Percentiles rank a stretch among this genome's conserved stretches.
Conservation (phyloP, 30 jellyfish, hydroid and myxozoan genomes). For the Catostylus mosaicus region DNA sequence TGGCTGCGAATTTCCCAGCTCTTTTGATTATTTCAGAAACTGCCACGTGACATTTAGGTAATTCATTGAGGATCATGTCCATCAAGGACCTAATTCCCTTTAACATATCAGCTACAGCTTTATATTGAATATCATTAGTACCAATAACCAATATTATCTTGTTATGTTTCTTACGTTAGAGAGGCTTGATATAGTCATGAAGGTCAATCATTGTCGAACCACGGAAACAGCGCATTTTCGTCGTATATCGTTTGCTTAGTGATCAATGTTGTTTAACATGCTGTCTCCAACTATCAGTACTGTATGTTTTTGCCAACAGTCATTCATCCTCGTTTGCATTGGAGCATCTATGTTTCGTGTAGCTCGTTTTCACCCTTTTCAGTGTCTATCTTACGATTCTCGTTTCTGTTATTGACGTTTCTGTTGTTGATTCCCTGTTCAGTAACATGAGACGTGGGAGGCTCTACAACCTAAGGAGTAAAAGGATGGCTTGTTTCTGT, state of each 20-base stretch:
- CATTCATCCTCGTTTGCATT: no score
- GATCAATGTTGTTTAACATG: constrained; percentile 5
- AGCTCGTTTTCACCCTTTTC: no score
- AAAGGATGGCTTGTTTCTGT: no score
- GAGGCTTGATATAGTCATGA: constrained; percentile 26
- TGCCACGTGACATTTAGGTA: not conserved
- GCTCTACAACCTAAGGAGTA: no score
- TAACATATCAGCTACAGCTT: not conserved
- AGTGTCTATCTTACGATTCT: no score
- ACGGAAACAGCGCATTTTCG: constrained; percentile 17
- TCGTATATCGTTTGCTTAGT: constrained; percentile 4
- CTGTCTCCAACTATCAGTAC: constrained; percentile 27
- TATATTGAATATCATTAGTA: not conserved
- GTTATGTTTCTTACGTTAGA: not conserved
- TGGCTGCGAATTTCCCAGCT: not conserved
- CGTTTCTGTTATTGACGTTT: no score
- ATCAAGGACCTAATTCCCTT: not conserved
- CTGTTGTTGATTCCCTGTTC: no score
- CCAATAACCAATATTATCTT: constrained; percentile 20
- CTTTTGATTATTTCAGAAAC: not conserved
- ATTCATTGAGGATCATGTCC: not conserved
- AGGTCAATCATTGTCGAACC: constrained; percentile 30
- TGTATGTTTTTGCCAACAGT: constrained; percentile 1
- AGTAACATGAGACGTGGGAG: no score
- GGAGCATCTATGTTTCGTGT: no score